These are phyloP conservation scores for Ametastegia equiseti DNA, from an alignment of 2,888 invertebrate genomes.

Conservation along the genomic window DNA sequence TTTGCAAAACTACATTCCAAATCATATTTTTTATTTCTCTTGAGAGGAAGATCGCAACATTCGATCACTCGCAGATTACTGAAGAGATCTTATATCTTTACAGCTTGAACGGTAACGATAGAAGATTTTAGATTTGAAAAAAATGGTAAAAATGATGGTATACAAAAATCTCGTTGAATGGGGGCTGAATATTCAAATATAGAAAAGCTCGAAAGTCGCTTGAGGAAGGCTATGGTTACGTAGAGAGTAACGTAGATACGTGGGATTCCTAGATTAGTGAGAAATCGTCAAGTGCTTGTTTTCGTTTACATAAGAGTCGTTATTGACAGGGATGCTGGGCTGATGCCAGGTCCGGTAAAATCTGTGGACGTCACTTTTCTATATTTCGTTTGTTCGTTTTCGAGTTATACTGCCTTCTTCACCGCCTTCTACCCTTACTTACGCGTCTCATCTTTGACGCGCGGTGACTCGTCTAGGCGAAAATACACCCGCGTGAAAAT, in stretches of 20 bases:
- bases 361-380: constrained; percentile 32
- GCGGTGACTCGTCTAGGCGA: background rate
- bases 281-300: constrained; percentile 36
- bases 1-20: constrained; percentile 2
- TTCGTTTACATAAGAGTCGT: constrained; percentile 46
- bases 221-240: constrained; percentile 23
- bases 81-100: background rate
- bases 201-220: background rate
- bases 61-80: background rate
- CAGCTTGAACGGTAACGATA: background rate
- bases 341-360: constrained; percentile 23
- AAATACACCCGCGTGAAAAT: constrained; percentile 24
- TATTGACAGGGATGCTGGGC: constrained; percentile 24
- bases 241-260: background rate
- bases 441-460: background rate
- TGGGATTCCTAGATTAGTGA: constrained; percentile 38
- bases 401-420: too few species aligned
- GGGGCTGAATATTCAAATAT: background rate
- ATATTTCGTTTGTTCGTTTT: constrained; percentile 27
- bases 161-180: background rate
- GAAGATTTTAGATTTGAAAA: background rate
- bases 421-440: background rate
- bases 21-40: background rate
- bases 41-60: background rate
- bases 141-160: background rate